Percentiles rank a stretch among this genome's conserved stretches.
These are phyloP conservation scores for Cantharis lateralis DNA, from an alignment of 2,888 invertebrate species.

Conservation along the genomic window DNA sequence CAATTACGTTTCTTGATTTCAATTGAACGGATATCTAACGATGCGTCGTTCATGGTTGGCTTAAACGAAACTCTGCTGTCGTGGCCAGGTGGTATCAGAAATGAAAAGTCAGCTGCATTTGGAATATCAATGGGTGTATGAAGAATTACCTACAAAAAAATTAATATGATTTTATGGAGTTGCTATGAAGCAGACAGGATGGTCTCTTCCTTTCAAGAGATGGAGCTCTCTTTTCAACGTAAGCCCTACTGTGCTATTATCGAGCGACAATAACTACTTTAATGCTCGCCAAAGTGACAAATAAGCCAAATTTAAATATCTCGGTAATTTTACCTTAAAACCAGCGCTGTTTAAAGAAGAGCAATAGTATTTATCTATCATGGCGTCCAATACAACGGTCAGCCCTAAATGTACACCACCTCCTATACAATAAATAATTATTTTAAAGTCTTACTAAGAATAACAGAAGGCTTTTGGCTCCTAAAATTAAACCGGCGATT, in stretches of 20 bases:
- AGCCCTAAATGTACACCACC: conserved; percentile 76
- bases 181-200: too few relatives aligned
- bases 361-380: conserved; percentile 76
- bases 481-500: too few relatives aligned
- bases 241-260: too few relatives aligned
- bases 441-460: conserved; percentile 3
- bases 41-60: conserved; percentile 70
- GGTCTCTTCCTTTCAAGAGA: too few relatives aligned
- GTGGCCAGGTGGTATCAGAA: conserved; percentile 70
- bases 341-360: conserved; percentile 70
- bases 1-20: conserved; percentile 70
- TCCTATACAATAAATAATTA: conserved; percentile 54
- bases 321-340: conserved; percentile 4
- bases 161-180: background rate
- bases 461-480: background rate
- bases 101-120: conserved; percentile 75
- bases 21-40: conserved; percentile 62
- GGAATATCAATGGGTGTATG: conserved; percentile 83
- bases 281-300: too few relatives aligned
- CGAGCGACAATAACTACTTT: too few relatives aligned
- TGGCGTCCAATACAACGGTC: conserved; percentile 72
- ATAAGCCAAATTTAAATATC: too few relatives aligned
- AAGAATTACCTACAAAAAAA: conserved; percentile 64
- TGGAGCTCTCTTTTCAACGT: too few relatives aligned
- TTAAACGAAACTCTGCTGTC: conserved; percentile 72